Percentiles rank a stretch among this genome's conserved stretches.
These are phyloP conservation scores for Oncorhynchus gorbuscha DNA, from an alignment of 2,113 vertebrate genomes.

Conservation along the genomic window DNA sequence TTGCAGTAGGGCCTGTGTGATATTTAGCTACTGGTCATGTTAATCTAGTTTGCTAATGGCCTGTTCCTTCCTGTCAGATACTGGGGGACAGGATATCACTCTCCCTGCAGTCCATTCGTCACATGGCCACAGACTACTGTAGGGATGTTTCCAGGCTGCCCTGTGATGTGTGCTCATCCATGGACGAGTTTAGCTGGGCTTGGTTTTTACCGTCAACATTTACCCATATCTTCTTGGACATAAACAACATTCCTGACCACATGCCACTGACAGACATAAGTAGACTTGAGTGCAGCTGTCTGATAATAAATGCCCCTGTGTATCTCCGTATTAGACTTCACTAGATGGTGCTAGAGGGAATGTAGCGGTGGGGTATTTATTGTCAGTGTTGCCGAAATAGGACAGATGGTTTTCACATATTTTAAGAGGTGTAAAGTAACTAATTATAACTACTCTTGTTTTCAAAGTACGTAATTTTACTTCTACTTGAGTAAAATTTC, in stretches of 20 bases:
- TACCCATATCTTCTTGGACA: constrained; percentile 43
- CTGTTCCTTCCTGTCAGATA: constrained; percentile 52
- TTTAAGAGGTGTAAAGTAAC: too few relatives aligned
- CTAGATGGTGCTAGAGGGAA: constrained; percentile 63
- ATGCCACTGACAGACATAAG: too few relatives aligned
- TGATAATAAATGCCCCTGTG: neutral
- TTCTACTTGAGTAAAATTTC: too few relatives aligned
- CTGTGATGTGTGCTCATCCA: constrained; percentile 36
- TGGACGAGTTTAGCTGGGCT: constrained; percentile 13
- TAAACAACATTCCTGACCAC: neutral
- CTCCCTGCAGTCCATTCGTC: constrained; percentile 17
- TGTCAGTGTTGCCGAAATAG: neutral
- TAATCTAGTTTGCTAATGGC: constrained; percentile 56
- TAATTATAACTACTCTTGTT: too few relatives aligned
- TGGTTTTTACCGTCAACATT: neutral
- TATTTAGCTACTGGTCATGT: constrained; percentile 13
- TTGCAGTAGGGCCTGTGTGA: constrained; percentile 27
- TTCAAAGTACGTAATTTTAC: too few relatives aligned
- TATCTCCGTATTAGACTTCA: constrained; percentile 58
- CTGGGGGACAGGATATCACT: constrained; percentile 30
- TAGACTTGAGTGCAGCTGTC: neutral
- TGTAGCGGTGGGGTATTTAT: constrained; percentile 45
- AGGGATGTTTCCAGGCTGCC: constrained; percentile 17
- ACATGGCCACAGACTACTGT: constrained; percentile 21
- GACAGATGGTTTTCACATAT: too few relatives aligned